These are phyloP conservation scores for Ectobius pallidus DNA, from an alignment of 2,888 invertebrate species.

Conservation along the genomic window DNA sequence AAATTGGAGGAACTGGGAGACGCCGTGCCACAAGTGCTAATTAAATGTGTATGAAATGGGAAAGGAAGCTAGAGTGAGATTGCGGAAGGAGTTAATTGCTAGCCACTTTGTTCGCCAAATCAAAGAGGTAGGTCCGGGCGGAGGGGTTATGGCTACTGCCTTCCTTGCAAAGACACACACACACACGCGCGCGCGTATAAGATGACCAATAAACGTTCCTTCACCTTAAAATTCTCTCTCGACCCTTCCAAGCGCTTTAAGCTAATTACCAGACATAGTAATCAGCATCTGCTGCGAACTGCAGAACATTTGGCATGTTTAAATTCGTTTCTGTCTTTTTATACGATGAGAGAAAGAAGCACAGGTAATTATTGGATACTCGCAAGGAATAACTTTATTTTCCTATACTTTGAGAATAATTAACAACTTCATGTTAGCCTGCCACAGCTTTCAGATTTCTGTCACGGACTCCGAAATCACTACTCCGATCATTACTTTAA, in stretches of 20 bases:
- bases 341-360: no score
- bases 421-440: no score
- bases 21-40: slow-evolving; percentile 39
- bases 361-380: no score
- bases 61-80: slow-evolving; percentile 25
- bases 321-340: no score
- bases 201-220: slow-evolving; percentile 3
- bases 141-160: slow-evolving; percentile 9
- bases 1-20: slow-evolving; percentile 20
- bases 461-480: no score
- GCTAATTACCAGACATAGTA: no score
- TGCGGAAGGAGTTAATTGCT: slow-evolving; percentile 39
- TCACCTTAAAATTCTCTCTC: background rate
- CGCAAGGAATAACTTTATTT: no score
- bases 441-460: no score
- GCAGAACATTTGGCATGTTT: no score
- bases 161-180: background rate
- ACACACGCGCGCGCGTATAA: background rate
- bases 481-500: no score
- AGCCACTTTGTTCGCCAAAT: slow-evolving; percentile 27
- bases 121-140: slow-evolving; percentile 31
- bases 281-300: no score
- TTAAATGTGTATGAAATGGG: slow-evolving; percentile 36
- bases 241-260: background rate
- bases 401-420: no score